phyloP scores from a whole-genome alignment of 2,113 vertebrate species.

The Piaya cayana region DNA sequence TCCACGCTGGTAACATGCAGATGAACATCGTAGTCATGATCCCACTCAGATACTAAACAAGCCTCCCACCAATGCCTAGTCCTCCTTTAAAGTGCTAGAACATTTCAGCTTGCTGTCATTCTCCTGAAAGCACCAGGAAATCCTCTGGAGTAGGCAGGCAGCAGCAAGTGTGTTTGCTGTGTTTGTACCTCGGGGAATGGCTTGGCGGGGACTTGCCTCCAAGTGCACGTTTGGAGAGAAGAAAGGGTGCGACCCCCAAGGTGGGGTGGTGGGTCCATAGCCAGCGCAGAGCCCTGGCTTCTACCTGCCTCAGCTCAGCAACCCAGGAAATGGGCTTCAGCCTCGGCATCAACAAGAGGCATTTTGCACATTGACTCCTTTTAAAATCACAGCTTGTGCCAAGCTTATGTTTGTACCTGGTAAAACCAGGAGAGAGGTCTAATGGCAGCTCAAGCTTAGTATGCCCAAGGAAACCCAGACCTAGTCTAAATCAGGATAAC shows the following conservation, averaged over 20 bases:
- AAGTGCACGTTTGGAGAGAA: accelerated
- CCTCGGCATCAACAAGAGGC: accelerated
- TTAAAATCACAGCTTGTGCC: not conserved
- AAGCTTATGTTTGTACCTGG: not conserved
- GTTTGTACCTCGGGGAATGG: not conserved
- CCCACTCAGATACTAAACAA: slow-evolving; percentile 70
- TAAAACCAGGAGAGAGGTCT: not conserved
- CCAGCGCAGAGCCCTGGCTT: not conserved
- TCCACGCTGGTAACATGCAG: slow-evolving; percentile 62
- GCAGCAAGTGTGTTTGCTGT: not conserved
- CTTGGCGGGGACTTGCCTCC: not conserved
- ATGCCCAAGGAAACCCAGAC: not conserved
- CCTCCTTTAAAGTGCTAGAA: slow-evolving; percentile 55
- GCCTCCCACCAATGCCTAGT: slow-evolving; percentile 64
- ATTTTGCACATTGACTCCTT: not conserved
- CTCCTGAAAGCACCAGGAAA: slow-evolving; percentile 52
- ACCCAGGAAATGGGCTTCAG: not conserved
- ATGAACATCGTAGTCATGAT: slow-evolving; percentile 74
- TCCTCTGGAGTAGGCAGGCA: slow-evolving; percentile 46
- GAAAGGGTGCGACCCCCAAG: not conserved
- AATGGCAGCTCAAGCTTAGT: not conserved
- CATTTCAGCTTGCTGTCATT: slow-evolving; percentile 20
- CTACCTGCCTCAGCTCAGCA: not conserved
- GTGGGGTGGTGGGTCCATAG: not conserved
- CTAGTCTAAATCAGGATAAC: not conserved